phyloP scores from a whole-genome alignment of 2,888 invertebrate genomes.

The Chaetoderma sp. region DNA sequence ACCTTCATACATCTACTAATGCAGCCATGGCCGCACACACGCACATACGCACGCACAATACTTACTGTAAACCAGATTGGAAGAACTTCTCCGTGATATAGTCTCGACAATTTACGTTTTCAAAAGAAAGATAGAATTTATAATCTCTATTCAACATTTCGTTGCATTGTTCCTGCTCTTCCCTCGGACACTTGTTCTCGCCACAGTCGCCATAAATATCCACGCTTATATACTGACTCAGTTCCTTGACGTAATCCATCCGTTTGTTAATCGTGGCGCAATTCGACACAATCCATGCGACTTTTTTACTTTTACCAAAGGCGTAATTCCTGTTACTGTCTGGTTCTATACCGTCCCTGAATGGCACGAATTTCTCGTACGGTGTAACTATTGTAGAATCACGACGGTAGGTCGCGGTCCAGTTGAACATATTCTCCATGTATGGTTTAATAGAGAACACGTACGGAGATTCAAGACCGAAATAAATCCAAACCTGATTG shows the following conservation, averaged over 20 bases:
- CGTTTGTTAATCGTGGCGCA: constrained; percentile 91
- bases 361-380: constrained; percentile 92
- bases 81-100: constrained; percentile 30
- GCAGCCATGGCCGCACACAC: not conserved
- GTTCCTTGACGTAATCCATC: constrained; percentile 84
- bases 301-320: constrained; percentile 90
- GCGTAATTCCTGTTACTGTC: constrained; percentile 37
- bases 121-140: constrained; percentile 29
- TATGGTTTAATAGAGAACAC: not conserved
- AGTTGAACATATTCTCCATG: constrained; percentile 77
- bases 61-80: constrained; percentile 3
- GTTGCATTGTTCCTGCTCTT: constrained; percentile 53
- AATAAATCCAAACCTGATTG: constrained; percentile 13
- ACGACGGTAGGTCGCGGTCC: constrained; percentile 92
- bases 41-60: not conserved
- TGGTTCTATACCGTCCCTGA: constrained; percentile 60
- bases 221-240: constrained; percentile 81
- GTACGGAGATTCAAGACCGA: not conserved
- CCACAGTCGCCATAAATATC: constrained; percentile 95
- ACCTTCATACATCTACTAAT: not conserved
- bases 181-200: constrained; percentile 77
- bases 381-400: constrained; percentile 95
- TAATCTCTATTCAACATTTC: not conserved
- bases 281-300: constrained; percentile 97
- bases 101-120: constrained; percentile 17